Conservation (phyloP, 2,888 invertebrate genomes). For the Clusia tigrina region DNA sequence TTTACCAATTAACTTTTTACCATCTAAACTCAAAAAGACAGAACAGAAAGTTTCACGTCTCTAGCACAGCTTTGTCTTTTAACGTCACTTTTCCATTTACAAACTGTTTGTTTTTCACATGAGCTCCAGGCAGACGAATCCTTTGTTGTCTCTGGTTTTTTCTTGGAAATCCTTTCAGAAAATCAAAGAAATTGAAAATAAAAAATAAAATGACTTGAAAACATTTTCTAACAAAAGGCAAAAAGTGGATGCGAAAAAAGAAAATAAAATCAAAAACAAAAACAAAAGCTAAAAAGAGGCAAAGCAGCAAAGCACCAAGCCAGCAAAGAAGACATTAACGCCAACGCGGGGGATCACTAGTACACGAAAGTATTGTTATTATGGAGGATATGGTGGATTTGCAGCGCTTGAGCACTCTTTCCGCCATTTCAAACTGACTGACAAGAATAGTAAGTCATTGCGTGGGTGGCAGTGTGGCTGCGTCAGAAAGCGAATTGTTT, state of each 20-base stretch:
- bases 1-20: constrained; percentile 6
- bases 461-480: background rate
- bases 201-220: background rate
- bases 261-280: background rate
- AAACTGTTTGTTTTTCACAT: background rate
- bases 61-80: background rate
- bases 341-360: constrained; percentile 2
- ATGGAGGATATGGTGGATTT: background rate
- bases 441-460: background rate
- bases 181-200: constrained; percentile 10
- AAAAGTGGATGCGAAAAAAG: background rate
- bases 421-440: constrained; percentile 3
- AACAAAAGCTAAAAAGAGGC: background rate
- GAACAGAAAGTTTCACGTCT: background rate
- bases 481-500: constrained; percentile 28
- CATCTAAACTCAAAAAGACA: background rate
- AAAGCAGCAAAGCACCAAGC: background rate
- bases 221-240: background rate
- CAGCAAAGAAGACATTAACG: background rate
- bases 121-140: constrained; percentile 4
- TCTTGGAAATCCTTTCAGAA: background rate
- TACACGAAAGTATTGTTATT: background rate
- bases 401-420: background rate
- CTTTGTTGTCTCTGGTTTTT: constrained; percentile 4
- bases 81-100: constrained; percentile 4